phyloP scores from a whole-genome alignment of 2,888 invertebrate species.

The Tinea pellionella region DNA sequence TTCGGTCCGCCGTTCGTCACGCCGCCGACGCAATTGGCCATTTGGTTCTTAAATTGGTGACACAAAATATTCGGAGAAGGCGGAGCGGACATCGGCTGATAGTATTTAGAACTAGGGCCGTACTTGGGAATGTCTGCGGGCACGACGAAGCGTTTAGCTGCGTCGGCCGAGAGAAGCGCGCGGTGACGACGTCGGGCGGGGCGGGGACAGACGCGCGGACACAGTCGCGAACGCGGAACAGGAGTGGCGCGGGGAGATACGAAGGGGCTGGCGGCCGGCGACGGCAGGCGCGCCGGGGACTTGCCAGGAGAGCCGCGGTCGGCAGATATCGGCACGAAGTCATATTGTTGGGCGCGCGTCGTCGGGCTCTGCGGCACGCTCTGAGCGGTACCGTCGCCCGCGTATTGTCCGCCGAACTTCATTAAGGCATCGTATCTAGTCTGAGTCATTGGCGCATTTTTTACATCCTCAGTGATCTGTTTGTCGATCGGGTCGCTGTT shows the following conservation, averaged over 20 bases:
- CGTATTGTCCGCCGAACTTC: conserved; percentile 26
- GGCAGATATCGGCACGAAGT: conserved; percentile 84
- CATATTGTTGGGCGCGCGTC: conserved; percentile 81
- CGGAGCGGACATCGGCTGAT: conserved; percentile 74
- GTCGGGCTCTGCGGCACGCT: conserved; percentile 80
- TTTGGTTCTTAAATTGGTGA: conserved; percentile 59
- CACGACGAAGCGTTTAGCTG: conserved; percentile 49
- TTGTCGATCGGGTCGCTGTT: not conserved
- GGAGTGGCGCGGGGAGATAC: conserved; percentile 85
- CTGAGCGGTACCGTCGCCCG: conserved; percentile 49
- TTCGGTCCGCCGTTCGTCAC: conserved; percentile 53
- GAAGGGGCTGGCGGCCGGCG: conserved; percentile 78
- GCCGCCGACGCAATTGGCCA: conserved; percentile 49
- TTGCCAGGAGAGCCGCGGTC: conserved; percentile 50
- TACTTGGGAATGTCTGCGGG: conserved; percentile 51
- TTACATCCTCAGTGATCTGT: not conserved
- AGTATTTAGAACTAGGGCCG: conserved; percentile 43
- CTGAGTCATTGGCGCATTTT: conserved; percentile 23
- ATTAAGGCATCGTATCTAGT: conserved; percentile 20
- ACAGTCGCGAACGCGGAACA: conserved; percentile 73
- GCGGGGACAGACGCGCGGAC: conserved; percentile 63
- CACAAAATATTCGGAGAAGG: conserved; percentile 72
- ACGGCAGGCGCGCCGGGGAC: conserved; percentile 57
- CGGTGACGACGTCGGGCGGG: conserved; percentile 47
- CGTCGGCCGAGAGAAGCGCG: conserved; percentile 43